A percentile compares a stretch with the other conserved stretches of the same genome.
These are phyloP conservation scores for Drosophila bipectinata DNA, from an alignment of 1,140 invertebrate species.

Conservation along the genomic window DNA sequence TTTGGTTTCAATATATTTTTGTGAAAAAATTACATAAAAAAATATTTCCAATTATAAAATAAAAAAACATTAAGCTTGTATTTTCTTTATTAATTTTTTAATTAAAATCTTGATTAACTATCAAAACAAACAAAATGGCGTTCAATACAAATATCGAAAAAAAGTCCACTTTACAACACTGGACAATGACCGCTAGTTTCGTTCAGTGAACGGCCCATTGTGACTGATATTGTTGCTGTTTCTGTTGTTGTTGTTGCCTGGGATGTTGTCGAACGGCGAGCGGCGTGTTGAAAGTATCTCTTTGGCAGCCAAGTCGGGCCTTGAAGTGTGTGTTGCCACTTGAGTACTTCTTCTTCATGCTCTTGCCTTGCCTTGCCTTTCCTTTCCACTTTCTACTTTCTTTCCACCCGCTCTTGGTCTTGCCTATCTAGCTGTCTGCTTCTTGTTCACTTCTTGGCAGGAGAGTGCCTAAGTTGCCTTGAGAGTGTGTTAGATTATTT, in stretches of 20 bases:
- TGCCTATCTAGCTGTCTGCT: not conserved
- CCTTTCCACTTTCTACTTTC: not conserved
- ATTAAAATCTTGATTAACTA: too few relatives aligned
- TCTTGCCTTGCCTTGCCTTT: slow-evolving; percentile 21
- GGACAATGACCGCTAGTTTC: slow-evolving; percentile 2
- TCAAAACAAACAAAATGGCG: too few relatives aligned
- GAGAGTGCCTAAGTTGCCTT: slow-evolving; percentile 58
- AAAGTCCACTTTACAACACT: not conserved
- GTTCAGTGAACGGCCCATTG: slow-evolving; percentile 38
- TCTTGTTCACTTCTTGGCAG: slow-evolving; percentile 31
- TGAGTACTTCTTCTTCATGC: slow-evolving; percentile 54
- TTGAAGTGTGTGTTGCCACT: slow-evolving; percentile 75
- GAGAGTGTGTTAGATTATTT: slow-evolving; percentile 76
- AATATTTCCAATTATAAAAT: not conserved
- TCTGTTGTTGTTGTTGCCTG: slow-evolving; percentile 21
- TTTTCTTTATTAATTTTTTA: too few relatives aligned
- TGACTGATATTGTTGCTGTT: slow-evolving; percentile 53
- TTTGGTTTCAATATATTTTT: too few relatives aligned
- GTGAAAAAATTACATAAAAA: too few relatives aligned
- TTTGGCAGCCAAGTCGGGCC: slow-evolving; percentile 54
- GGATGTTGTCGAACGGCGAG: slow-evolving; percentile 44
- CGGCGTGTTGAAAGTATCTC: slow-evolving; percentile 69
- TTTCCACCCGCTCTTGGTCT: not conserved
- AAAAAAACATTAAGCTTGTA: too few relatives aligned
- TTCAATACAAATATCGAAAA: too few relatives aligned